These are phyloP conservation scores for Drosophila merina DNA, from an alignment of 2,888 invertebrate genomes.

Conservation along the genomic window DNA sequence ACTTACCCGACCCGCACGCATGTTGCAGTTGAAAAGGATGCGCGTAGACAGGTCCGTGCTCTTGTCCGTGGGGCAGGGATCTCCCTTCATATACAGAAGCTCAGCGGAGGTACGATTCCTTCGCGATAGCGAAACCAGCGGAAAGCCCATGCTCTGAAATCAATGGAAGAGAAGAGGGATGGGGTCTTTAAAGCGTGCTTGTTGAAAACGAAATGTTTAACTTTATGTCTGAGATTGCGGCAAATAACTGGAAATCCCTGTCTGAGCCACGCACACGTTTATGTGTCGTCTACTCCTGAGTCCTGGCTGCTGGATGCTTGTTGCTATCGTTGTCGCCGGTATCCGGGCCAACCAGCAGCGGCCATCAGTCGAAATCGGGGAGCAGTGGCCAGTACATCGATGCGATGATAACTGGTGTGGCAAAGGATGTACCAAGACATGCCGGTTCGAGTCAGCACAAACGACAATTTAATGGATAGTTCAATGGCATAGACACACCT, in stretches of 20 bases:
- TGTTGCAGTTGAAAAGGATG: slow-evolving; percentile 81
- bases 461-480: slow-evolving; percentile 64
- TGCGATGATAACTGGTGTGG: slow-evolving; percentile 49
- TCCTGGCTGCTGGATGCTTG: slow-evolving; percentile 12
- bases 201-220: slow-evolving; percentile 50
- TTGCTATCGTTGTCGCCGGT: slow-evolving; percentile 29
- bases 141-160: slow-evolving; percentile 83
- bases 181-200: slow-evolving; percentile 17
- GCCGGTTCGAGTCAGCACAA: slow-evolving; percentile 41
- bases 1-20: slow-evolving; percentile 82
- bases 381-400: slow-evolving; percentile 49
- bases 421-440: slow-evolving; percentile 21
- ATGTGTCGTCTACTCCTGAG: slow-evolving; percentile 24
- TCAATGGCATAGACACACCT: slow-evolving; percentile 42
- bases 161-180: not conserved
- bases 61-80: slow-evolving; percentile 78
- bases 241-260: slow-evolving; percentile 71
- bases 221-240: slow-evolving; percentile 71
- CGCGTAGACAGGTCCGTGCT: slow-evolving; percentile 73
- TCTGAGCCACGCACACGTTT: slow-evolving; percentile 54
- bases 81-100: slow-evolving; percentile 79
- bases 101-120: slow-evolving; percentile 77
- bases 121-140: slow-evolving; percentile 72
- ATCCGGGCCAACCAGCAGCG: slow-evolving; percentile 24
- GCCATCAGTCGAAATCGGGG: slow-evolving; percentile 4